A percentile compares a stretch with the other conserved stretches of the same genome.
phyloP scores from a whole-genome alignment of 2,113 vertebrate species.

The Halichoerus grypus region DNA sequence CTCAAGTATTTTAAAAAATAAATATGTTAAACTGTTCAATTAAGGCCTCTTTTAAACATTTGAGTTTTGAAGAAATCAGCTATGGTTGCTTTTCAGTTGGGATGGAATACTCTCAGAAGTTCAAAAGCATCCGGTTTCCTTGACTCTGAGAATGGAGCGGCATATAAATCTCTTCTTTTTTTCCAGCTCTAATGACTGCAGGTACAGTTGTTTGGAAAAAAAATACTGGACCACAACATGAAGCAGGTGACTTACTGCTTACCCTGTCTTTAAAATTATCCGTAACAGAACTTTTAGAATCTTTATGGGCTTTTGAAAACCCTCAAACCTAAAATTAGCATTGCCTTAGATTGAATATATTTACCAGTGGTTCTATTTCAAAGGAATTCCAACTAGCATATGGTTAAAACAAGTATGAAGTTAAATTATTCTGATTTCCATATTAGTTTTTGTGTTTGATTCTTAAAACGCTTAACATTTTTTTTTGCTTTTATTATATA shows the following conservation, averaged over 20 bases:
- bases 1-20: conserved; percentile 30
- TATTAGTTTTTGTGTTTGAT: conserved; percentile 18
- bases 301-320: conserved; percentile 12
- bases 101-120: background rate
- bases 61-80: background rate
- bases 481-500: background rate
- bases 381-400: background rate
- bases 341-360: background rate
- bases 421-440: conserved; percentile 3
- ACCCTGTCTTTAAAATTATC: background rate
- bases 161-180: background rate
- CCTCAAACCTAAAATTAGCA: background rate
- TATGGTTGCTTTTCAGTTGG: background rate
- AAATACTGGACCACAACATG: background rate
- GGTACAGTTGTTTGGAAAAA: background rate
- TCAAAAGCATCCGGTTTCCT: background rate
- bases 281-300: background rate
- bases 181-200: background rate
- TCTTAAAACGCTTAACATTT: background rate
- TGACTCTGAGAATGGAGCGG: background rate
- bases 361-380: background rate
- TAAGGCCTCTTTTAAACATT: background rate
- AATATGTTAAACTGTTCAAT: background rate
- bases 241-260: background rate
- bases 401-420: conserved; percentile 21